phyloP scores from a whole-genome alignment of 1,140 invertebrate species.

The Melipona quadrifasciata region DNA sequence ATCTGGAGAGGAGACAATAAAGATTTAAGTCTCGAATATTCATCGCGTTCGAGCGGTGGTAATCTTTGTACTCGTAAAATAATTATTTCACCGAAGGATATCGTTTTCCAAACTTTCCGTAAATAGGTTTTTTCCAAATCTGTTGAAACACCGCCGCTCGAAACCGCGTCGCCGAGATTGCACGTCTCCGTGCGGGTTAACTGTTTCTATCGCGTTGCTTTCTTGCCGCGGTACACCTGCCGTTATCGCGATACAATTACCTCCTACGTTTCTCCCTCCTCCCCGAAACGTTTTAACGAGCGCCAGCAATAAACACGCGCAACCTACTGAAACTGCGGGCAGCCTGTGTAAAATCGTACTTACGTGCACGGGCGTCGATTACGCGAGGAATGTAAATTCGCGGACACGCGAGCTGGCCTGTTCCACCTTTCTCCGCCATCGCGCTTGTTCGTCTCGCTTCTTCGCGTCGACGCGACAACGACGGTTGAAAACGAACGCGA shows the following conservation, averaged over 20 bases:
- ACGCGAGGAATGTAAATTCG: constrained; percentile 31
- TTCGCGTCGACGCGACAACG: background rate
- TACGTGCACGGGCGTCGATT: constrained; percentile 8
- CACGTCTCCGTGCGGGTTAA: background rate
- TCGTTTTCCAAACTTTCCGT: background rate
- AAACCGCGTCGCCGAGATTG: background rate
- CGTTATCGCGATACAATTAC: constrained; percentile 24
- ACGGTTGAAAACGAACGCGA: background rate
- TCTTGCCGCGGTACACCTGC: background rate
- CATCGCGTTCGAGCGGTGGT: no score
- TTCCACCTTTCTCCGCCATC: background rate
- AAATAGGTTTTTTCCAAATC: background rate
- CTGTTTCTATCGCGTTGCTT: constrained; percentile 2
- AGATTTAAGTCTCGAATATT: no score
- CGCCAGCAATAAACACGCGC: background rate
- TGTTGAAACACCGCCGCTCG: no score
- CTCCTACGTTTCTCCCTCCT: background rate
- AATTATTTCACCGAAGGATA: no score
- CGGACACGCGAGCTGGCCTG: constrained; percentile 8
- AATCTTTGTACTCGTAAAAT: no score
- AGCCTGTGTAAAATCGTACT: background rate
- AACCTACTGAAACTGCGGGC: background rate
- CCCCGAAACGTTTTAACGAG: background rate
- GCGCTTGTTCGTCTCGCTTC: constrained; percentile 3
- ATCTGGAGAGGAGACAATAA: no score